phyloP scores from a whole-genome alignment of 2,888 invertebrate species.

The Trissoscelio sp. region DNA sequence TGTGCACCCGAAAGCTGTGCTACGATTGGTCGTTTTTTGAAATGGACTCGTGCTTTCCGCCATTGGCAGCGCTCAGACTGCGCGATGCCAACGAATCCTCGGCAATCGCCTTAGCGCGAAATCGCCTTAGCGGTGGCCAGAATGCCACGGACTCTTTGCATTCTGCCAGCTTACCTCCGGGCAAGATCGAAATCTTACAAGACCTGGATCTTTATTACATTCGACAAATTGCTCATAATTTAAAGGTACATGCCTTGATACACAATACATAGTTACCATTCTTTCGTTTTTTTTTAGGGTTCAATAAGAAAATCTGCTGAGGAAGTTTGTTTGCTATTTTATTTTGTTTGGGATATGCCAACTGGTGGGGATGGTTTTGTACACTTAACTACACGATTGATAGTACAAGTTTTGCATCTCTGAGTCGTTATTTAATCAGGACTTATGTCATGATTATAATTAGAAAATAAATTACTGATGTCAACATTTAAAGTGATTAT shows the following conservation, averaged over 20 bases:
- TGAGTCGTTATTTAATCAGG: no score
- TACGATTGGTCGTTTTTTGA: slow-evolving; percentile 52
- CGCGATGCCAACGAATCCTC: slow-evolving; percentile 78
- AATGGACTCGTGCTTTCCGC: slow-evolving; percentile 85
- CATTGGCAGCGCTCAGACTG: slow-evolving; percentile 83
- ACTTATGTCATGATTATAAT: no score
- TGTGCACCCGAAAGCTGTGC: background rate
- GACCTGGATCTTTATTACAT: slow-evolving; percentile 85
- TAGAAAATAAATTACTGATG: no score
- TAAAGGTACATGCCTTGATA: slow-evolving; percentile 84
- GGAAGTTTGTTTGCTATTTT: no score
- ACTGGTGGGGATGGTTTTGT: no score
- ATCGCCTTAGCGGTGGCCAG: slow-evolving; percentile 78
- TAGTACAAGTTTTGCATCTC: no score
- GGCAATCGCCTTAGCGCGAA: slow-evolving; percentile 73
- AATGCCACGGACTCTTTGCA: slow-evolving; percentile 70
- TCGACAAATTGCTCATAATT: slow-evolving; percentile 85
- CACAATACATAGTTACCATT: no score
- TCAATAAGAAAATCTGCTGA: no score
- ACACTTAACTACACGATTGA: no score
- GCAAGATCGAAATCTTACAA: slow-evolving; percentile 84
- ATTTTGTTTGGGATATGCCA: no score
- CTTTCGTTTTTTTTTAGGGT: no score
- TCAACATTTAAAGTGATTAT: no score
- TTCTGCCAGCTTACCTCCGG: slow-evolving; percentile 71